phyloP scores from a whole-genome alignment of 2,113 vertebrate genomes.

The Sigmodon hispidus region DNA sequence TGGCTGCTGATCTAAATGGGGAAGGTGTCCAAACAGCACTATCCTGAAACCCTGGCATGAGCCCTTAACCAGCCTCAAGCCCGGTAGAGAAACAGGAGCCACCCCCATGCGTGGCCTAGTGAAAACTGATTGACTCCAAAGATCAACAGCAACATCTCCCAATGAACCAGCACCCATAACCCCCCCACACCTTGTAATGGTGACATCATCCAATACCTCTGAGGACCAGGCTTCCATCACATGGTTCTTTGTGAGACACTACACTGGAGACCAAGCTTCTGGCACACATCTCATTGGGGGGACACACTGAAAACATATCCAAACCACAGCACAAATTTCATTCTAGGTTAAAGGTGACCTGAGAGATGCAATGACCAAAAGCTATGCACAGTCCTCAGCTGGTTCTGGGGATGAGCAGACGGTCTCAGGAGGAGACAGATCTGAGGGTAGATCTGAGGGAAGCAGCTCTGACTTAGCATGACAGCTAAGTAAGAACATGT shows the following conservation, averaged over 20 bases:
- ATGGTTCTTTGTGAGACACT: background rate
- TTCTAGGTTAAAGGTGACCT: background rate
- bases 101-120: background rate
- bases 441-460: fast-evolving
- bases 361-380: fast-evolving
- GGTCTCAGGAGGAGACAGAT: no score
- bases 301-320: background rate
- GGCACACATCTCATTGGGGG: background rate
- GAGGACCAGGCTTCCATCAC: background rate
- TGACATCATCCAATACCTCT: background rate
- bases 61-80: background rate
- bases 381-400: fast-evolving
- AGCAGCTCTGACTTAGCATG: fast-evolving
- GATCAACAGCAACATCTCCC: background rate
- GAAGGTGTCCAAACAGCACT: background rate
- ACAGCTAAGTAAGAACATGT: background rate
- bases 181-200: no score
- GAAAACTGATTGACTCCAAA: background rate
- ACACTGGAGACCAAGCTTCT: background rate
- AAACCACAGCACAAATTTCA: background rate
- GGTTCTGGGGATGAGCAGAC: background rate
- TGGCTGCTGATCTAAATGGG: no score
- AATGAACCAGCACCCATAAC: background rate
- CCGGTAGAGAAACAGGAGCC: background rate
- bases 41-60: background rate